phyloP scores from a whole-genome alignment of 2,113 vertebrate species.

The Cebidichthys violaceus region DNA sequence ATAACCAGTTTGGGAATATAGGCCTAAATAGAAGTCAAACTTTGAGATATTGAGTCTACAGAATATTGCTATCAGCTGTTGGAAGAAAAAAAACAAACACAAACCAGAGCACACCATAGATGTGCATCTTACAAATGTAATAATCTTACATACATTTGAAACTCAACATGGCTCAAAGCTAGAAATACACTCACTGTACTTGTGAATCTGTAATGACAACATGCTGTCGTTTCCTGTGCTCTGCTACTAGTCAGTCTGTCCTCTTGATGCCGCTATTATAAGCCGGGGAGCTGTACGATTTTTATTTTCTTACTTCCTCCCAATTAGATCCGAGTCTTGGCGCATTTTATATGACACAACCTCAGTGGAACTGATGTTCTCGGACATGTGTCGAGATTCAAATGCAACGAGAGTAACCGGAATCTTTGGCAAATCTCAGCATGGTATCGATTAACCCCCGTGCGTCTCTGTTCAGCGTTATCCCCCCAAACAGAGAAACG shows the following conservation, averaged over 20 bases:
- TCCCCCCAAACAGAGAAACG: conserved; percentile 46
- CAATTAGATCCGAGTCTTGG: conserved; percentile 36
- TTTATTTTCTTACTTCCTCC: conserved; percentile 23
- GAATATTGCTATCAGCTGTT: conserved; percentile 7
- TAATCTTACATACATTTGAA: not conserved
- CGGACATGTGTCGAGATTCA: conserved; percentile 53
- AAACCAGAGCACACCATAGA: not conserved
- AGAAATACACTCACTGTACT: not conserved
- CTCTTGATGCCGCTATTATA: conserved; percentile 34
- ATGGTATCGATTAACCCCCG: conserved; percentile 27
- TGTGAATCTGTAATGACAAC: conserved; percentile 29
- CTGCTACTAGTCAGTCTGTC: conserved; percentile 45
- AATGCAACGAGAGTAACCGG: conserved; percentile 6
- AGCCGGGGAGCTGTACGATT: conserved; percentile 12
- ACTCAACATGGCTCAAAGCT: conserved; percentile 1
- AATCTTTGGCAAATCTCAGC: conserved; percentile 27
- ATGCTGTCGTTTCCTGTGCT: conserved; percentile 62
- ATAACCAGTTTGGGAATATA: not conserved
- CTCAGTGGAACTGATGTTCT: conserved; percentile 67
- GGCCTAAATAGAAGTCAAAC: not conserved
- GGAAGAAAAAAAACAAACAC: not conserved
- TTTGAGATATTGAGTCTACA: not conserved
- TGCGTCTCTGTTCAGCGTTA: conserved; percentile 56
- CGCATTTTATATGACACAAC: conserved; percentile 26
- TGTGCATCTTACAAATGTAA: not conserved